Conservation (phyloP, 2,113 vertebrate genomes). For the Pachypanchax playfairii region DNA sequence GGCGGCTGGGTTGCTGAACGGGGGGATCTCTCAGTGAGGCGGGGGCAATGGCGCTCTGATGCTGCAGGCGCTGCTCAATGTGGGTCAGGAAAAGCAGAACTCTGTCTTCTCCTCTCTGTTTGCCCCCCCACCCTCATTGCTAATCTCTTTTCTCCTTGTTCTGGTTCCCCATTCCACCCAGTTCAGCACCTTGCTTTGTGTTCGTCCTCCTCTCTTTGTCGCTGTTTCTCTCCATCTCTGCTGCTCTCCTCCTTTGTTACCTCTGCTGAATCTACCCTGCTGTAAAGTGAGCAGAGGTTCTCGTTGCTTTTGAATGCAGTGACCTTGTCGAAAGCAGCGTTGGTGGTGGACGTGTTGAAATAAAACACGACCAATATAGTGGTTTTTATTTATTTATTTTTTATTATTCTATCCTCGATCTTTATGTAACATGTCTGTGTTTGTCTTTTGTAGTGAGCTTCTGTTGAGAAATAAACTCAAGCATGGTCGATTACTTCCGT, state of each 20-base stretch:
- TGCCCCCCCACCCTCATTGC: constrained; percentile 38
- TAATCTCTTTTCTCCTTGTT: constrained; percentile 25
- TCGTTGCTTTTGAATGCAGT: constrained; percentile 42
- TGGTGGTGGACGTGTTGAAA: constrained; percentile 30
- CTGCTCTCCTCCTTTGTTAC: constrained; percentile 64
- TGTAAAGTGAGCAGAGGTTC: constrained; percentile 23
- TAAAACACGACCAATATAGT: constrained; percentile 47
- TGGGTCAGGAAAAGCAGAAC: constrained; percentile 80
- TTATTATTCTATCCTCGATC: constrained; percentile 4
- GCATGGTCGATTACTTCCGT: constrained; percentile 18
- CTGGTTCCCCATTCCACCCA: constrained; percentile 31
- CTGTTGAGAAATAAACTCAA: constrained; percentile 36
- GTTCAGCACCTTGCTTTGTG: constrained; percentile 37
- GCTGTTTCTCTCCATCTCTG: constrained; percentile 44
- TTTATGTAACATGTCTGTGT: constrained; percentile 60
- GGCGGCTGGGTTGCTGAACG: constrained; percentile 49
- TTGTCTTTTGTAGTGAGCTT: constrained; percentile 30
- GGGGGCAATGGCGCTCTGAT: constrained; percentile 70
- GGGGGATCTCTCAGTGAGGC: constrained; percentile 60
- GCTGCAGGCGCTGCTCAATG: constrained; percentile 78
- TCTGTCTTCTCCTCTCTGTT: constrained; percentile 56
- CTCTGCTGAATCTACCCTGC: constrained; percentile 47
- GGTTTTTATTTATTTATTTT: constrained; percentile 49
- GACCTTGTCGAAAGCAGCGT: constrained; percentile 65
- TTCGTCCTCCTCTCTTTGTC: constrained; percentile 20